Conservation (phyloP, 1,140 invertebrate species). For the Oreohelix idahoensis region DNA sequence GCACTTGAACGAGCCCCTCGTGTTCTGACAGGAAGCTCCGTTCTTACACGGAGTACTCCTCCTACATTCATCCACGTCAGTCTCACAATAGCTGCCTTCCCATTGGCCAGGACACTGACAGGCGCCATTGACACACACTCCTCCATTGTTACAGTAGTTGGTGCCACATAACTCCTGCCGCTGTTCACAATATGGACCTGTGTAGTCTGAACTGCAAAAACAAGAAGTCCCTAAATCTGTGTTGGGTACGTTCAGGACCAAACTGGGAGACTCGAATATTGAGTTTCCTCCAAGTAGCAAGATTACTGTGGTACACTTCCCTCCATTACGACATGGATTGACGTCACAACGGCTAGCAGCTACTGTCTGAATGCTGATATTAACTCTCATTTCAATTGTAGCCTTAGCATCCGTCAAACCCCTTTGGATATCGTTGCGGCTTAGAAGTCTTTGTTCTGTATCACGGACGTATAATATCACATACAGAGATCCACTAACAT, state of each 20-base stretch:
- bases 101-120: constrained; percentile 88
- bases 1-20: constrained; percentile 80
- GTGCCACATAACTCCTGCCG: constrained; percentile 82
- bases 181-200: constrained; percentile 88
- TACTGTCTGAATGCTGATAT: constrained; percentile 44
- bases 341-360: constrained; percentile 36
- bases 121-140: constrained; percentile 86
- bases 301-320: constrained; percentile 77
- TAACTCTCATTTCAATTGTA: constrained; percentile 43
- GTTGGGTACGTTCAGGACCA: constrained; percentile 94
- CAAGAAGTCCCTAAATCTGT: constrained; percentile 91
- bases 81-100: constrained; percentile 82
- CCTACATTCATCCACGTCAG: constrained; percentile 92
- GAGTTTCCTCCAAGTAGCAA: constrained; percentile 79
- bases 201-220: constrained; percentile 89
- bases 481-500: constrained; percentile 25
- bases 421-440: background rate
- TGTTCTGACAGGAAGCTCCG: constrained; percentile 67
- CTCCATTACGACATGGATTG: constrained; percentile 51
- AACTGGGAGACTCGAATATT: constrained; percentile 81
- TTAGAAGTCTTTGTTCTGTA: background rate
- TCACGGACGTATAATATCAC: constrained; percentile 43
- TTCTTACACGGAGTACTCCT: constrained; percentile 64
- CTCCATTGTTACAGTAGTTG: constrained; percentile 91
- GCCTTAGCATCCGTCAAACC: constrained; percentile 21